Evolutionary conservation across 2,113 vertebrate species (phyloP).

Genomic region (Bettongia penicillata): DNA sequence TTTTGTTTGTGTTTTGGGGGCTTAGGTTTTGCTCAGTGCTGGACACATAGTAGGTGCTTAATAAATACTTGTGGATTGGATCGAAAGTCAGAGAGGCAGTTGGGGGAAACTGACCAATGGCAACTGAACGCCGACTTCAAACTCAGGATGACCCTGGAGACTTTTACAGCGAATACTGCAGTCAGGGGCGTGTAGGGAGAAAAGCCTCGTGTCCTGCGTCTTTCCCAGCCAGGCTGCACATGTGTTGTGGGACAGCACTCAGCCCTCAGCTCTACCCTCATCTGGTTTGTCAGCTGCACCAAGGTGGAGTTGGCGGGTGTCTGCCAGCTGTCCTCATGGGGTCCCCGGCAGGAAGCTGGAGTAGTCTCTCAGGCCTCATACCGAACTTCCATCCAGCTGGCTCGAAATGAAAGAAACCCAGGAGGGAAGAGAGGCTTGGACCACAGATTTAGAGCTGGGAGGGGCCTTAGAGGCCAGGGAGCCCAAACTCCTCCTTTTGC

Average conservation of each 20-base stretch:
- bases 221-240: background rate
- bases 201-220: no score
- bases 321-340: background rate
- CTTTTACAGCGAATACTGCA: background rate
- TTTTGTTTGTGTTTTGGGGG: background rate
- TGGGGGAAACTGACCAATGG: background rate
- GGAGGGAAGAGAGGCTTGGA: background rate
- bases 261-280: conserved; percentile 25
- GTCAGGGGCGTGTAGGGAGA: background rate
- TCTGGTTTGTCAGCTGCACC: conserved; percentile 31
- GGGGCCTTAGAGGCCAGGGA: background rate
- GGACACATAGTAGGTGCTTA: background rate
- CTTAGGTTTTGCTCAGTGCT: background rate
- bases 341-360: conserved; percentile 20
- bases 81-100: background rate
- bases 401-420: conserved; percentile 39
- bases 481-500: background rate
- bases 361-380: conserved; percentile 45
- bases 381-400: conserved; percentile 50
- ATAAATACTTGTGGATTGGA: background rate
- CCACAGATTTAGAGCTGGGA: background rate
- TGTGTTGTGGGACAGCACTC: conserved; percentile 11
- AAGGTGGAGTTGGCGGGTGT: conserved; percentile 43
- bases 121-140: accelerated
- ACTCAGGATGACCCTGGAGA: background rate